Evolutionary conservation across 2,888 invertebrate genomes (phyloP), one percentile per base, ranked within the genome.

Genomic region (Chymomyza caudatula): DNA sequence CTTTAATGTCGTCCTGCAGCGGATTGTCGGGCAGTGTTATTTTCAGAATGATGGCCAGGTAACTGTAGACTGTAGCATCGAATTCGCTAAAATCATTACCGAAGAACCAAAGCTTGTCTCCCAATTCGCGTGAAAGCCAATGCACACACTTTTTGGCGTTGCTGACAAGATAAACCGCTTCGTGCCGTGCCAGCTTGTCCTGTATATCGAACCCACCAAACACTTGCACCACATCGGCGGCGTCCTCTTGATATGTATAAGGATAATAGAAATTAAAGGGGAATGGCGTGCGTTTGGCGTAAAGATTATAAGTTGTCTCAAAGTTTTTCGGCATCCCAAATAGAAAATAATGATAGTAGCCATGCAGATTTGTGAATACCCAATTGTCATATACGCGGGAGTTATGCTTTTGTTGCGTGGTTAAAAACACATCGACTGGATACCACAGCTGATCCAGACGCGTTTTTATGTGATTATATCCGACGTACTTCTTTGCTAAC

Each of bases 11-110:
- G 84, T 93, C 94, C 81, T 95, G 93, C 22, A 97, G 91, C 0
- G 93, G 93, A 77, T 94, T 93, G 80, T 94, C 95, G 29, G 96
- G 95, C 87, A 98, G 93, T 4, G 97, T 96, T 25, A 95, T 93
- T 90, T 97, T 96, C 13, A 95, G 91, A 53, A 98, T 90, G 0
- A 97, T 96, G 0, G 97, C 96, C 23, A 98, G 91, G 89, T 96
- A 96, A 0, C 97, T 95, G 90, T 96, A 98, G 4, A 98, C 94
- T 54, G 95, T 92, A 0, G 97, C 96, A 91, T 99, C 98, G 71
- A 98, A 92, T 0, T 95, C 94, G 5, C 94, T 94, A 0, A 94
- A 95, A 8, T 92, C 89, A 71, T 92, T 92, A 0, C 97, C 97
- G 88, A 96, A 96, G 91, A 98, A 97, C 90, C 94, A 98, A 74